phyloP scores from a whole-genome alignment of 2,888 invertebrate genomes.

The Adela reaumurella region DNA sequence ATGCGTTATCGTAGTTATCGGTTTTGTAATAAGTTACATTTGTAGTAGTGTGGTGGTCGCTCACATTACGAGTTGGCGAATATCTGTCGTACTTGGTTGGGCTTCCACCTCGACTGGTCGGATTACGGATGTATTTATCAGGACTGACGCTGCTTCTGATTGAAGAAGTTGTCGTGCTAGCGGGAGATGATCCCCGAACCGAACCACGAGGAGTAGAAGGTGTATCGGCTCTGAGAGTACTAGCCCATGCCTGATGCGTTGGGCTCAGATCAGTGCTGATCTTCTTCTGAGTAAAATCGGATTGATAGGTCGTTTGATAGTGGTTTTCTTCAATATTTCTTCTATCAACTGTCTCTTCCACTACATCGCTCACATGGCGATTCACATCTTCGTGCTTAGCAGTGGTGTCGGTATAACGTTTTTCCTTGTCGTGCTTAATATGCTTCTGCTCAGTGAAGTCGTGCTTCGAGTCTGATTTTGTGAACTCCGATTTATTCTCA shows the following conservation, averaged over 20 bases:
- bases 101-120: conserved; percentile 33
- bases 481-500: too few relatives aligned
- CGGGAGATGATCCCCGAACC: conserved; percentile 53
- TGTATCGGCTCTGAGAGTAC: conserved; percentile 65
- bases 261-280: conserved; percentile 66
- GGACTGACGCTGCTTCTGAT: conserved; percentile 52
- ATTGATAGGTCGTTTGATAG: conserved; percentile 60
- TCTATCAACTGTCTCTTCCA: conserved; percentile 25
- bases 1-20: conserved; percentile 17
- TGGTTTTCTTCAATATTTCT: conserved; percentile 40
- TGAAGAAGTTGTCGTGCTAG: conserved; percentile 50
- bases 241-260: conserved; percentile 73
- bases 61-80: conserved; percentile 27
- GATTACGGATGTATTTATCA: conserved; percentile 32
- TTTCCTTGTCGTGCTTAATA: too few relatives aligned
- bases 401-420: too few relatives aligned
- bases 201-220: conserved; percentile 49
- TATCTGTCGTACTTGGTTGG: conserved; percentile 26
- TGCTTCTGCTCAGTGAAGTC: too few relatives aligned
- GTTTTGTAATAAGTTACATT: conserved; percentile 25
- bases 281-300: conserved; percentile 53
- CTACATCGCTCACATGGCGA: too few relatives aligned
- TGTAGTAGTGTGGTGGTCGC: conserved; percentile 27
- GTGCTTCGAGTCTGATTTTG: too few relatives aligned
- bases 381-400: too few relatives aligned